These are phyloP conservation scores for Elanoides forficatus DNA, from an alignment of 2,113 vertebrate genomes.

Conservation along the genomic window DNA sequence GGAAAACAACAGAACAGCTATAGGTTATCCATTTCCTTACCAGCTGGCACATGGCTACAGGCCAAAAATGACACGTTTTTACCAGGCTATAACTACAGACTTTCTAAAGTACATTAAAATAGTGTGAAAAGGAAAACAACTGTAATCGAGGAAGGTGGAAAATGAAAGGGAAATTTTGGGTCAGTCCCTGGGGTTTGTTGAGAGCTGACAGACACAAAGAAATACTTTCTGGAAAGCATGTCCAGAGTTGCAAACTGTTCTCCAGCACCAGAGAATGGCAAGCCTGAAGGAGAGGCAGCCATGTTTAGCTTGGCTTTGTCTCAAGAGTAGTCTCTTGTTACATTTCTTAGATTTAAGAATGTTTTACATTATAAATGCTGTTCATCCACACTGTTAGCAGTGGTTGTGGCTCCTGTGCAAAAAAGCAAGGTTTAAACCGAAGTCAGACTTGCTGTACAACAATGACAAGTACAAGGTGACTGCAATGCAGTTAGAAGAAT, in stretches of 20 bases:
- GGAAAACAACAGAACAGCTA: not conserved
- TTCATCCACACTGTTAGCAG: not conserved
- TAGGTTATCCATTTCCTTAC: not conserved
- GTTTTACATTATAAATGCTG: not conserved
- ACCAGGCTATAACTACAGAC: not conserved
- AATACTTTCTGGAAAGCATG: not conserved
- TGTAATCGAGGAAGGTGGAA: not conserved
- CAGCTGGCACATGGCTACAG: not conserved
- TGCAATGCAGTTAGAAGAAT: not conserved
- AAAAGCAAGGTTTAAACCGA: not conserved
- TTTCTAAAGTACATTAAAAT: not conserved
- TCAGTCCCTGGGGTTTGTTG: not conserved
- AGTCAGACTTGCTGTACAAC: not conserved
- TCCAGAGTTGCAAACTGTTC: not conserved
- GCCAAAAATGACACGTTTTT: not conserved
- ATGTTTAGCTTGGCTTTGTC: not conserved
- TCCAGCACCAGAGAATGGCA: not conserved
- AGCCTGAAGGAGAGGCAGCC: not conserved
- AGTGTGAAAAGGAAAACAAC: not conserved
- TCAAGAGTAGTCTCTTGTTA: not conserved
- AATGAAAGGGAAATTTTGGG: not conserved
- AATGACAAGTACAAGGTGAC: not conserved
- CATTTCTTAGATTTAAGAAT: not conserved
- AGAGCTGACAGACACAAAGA: not conserved
- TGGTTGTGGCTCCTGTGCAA: not conserved